A percentile compares a stretch with the other conserved stretches of the same genome.
phyloP scores from a whole-genome alignment of 1,140 invertebrate genomes.

The Bombus pyrosoma region DNA sequence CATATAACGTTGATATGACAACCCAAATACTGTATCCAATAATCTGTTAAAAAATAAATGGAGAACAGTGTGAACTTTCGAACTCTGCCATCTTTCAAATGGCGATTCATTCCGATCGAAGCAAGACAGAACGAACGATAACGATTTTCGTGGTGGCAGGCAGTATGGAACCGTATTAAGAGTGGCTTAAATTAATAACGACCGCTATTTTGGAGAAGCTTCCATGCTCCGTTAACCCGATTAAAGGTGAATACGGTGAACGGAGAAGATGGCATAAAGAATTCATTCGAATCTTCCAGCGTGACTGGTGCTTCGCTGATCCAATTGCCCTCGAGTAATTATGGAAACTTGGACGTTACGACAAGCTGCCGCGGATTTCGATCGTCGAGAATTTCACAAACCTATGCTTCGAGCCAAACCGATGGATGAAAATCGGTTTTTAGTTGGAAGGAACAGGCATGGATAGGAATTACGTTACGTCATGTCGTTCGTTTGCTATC shows the following conservation, averaged over 20 bases:
- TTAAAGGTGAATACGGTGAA: slow-evolving; percentile 67
- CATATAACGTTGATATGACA: not conserved
- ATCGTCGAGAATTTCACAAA: not conserved
- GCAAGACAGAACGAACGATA: slow-evolving; percentile 24
- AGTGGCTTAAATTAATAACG: slow-evolving; percentile 72
- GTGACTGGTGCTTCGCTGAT: slow-evolving; percentile 61
- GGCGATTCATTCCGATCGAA: not conserved
- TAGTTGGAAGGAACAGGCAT: not conserved
- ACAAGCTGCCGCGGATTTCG: slow-evolving; percentile 56
- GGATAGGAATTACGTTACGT: slow-evolving; percentile 68
- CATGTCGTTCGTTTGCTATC: slow-evolving; percentile 57
- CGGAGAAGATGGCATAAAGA: slow-evolving; percentile 71
- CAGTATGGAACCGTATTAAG: slow-evolving; percentile 57
- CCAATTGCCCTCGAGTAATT: slow-evolving; percentile 66
- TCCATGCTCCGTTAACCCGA: slow-evolving; percentile 76
- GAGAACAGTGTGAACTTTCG: slow-evolving; percentile 5
- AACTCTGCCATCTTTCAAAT: not conserved
- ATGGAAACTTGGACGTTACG: slow-evolving; percentile 70
- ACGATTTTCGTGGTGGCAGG: slow-evolving; percentile 57
- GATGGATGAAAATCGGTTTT: not conserved
- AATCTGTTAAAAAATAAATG: not conserved
- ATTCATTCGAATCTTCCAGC: slow-evolving; percentile 69
- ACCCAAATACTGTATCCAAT: not conserved
- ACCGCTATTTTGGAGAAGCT: slow-evolving; percentile 74
- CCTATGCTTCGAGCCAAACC: not conserved